Conservation (phyloP, 2,113 vertebrate genomes). For the Dunckerocampus dactyliophorus region DNA sequence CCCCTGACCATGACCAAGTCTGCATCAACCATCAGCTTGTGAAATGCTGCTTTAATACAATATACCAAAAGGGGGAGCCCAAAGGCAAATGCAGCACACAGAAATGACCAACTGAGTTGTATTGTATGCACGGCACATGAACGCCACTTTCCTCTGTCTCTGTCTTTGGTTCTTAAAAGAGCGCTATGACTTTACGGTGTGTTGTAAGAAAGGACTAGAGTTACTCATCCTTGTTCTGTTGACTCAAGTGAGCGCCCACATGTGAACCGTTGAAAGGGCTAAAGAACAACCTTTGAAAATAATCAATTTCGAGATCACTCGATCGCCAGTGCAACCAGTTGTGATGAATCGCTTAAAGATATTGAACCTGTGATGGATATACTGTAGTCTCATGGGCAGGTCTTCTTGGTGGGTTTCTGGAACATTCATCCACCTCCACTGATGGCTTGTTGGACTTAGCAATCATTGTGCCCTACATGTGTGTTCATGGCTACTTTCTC, state of each 20-base stretch:
- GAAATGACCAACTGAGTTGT: conserved; percentile 22
- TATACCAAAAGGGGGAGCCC: conserved; percentile 66
- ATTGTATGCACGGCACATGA: conserved; percentile 2
- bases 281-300: conserved; percentile 27
- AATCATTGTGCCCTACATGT: too few species aligned
- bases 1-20: too few species aligned
- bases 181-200: too few species aligned
- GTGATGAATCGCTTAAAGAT: conserved; percentile 57
- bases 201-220: background rate
- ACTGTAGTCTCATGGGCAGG: conserved; percentile 32
- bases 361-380: conserved; percentile 53
- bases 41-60: conserved; percentile 42
- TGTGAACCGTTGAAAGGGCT: conserved; percentile 25
- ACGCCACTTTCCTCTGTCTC: conserved; percentile 15
- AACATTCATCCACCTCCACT: background rate
- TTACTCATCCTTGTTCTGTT: background rate
- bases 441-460: too few species aligned
- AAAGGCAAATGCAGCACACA: conserved; percentile 52
- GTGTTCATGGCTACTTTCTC: too few species aligned
- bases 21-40: background rate
- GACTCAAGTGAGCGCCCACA: background rate
- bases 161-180: too few species aligned
- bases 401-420: conserved; percentile 4
- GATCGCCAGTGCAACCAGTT: conserved; percentile 39
- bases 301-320: conserved; percentile 43